Evolutionary conservation across 2,888 invertebrate species (phyloP).

Genomic region (Andrena chrysosceles): DNA sequence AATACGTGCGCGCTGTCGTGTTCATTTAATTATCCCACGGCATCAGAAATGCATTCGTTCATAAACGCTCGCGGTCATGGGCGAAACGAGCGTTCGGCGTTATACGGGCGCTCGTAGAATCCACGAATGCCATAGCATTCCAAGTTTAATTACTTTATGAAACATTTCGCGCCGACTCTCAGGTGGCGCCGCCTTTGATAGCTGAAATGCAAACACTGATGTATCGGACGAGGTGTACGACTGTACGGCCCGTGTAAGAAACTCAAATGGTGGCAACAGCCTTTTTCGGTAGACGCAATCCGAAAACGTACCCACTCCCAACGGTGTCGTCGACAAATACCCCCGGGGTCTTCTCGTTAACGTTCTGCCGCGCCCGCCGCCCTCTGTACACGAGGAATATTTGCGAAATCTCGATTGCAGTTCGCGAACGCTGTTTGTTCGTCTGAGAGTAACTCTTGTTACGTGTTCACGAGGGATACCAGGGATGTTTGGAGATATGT

Average conservation of each 20-base stretch:
- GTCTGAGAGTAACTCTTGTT: neutral
- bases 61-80: neutral
- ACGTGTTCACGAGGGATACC: no score
- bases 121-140: neutral
- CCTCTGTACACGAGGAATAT: conserved; percentile 28
- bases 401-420: conserved; percentile 46
- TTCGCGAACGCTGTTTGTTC: conserved; percentile 11
- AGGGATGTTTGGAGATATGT: no score
- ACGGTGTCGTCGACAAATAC: conserved; percentile 35
- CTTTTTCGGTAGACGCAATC: conserved; percentile 27
- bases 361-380: conserved; percentile 8
- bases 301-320: conserved; percentile 7
- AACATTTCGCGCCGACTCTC: conserved; percentile 1
- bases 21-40: neutral
- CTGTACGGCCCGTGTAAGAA: neutral
- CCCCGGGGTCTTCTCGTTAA: conserved; percentile 37
- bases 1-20: neutral
- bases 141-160: conserved; percentile 40
- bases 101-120: neutral
- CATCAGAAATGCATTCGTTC: neutral
- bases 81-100: neutral
- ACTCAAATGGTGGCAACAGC: neutral
- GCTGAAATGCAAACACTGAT: neutral
- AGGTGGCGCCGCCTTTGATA: conserved; percentile 24
- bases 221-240: neutral